Conservation (phyloP, 2,888 invertebrate species). For the Elaeidobius kamerunicus region DNA sequence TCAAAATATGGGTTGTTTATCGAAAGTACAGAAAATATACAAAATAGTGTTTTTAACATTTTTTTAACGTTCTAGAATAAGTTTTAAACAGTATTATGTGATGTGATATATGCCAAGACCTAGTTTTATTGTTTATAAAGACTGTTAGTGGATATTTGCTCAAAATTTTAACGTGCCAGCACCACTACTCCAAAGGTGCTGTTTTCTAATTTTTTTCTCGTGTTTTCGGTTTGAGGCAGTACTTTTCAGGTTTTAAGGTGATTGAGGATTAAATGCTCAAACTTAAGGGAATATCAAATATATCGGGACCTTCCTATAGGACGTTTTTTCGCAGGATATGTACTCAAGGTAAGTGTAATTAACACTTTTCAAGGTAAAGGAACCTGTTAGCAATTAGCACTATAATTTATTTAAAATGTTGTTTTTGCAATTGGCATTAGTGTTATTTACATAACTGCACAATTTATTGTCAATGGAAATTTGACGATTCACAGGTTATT, state of each 20-base stretch:
- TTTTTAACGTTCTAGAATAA: conserved; percentile 4
- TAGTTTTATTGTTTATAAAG: conserved; percentile 4
- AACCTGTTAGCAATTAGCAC: conserved; percentile 1
- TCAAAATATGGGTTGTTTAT: conserved; percentile 26
- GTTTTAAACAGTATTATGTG: background rate
- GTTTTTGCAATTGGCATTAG: background rate
- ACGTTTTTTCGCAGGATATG: conserved; percentile 5
- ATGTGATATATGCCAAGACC: conserved; percentile 9
- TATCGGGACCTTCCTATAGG: background rate
- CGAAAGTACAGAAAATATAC: conserved; percentile 6
- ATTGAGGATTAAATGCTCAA: conserved; percentile 7
- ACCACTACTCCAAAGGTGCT: background rate
- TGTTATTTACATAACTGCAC: background rate
- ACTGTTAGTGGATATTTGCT: conserved; percentile 16
- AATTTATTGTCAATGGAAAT: background rate
- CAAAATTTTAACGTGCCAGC: conserved; percentile 16
- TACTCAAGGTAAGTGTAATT: conserved; percentile 23
- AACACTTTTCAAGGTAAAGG: conserved; percentile 23
- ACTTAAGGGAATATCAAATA: conserved; percentile 4
- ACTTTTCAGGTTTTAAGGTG: background rate
- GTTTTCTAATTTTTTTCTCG: conserved; percentile 1
- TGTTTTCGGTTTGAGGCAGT: conserved; percentile 3
- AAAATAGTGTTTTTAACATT: conserved; percentile 3
- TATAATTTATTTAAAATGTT: background rate
- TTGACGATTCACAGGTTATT: background rate